phyloP scores from a whole-genome alignment of 2,888 invertebrate genomes.

The Drosophila macrospina region DNA sequence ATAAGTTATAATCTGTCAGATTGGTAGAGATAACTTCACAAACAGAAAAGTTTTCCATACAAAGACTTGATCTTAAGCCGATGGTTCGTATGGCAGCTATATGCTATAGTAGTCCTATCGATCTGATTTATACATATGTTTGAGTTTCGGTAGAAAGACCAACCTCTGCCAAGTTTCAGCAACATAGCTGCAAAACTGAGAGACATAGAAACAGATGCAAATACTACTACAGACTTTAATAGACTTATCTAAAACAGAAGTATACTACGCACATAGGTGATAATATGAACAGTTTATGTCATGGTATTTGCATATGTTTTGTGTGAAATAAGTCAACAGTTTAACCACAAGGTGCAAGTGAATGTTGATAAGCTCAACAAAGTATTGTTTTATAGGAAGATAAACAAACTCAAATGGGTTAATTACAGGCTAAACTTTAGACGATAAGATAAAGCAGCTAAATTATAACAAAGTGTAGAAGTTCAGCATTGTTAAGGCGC shows the following conservation, averaged over 20 bases:
- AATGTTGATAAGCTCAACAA: constrained; percentile 15
- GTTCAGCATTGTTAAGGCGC: not conserved
- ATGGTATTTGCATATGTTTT: not conserved
- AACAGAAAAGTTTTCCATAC: no score
- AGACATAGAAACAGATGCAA: no score
- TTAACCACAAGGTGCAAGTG: not conserved
- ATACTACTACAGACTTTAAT: no score
- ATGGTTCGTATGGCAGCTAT: no score
- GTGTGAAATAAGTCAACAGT: constrained; percentile 1
- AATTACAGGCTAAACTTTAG: not conserved
- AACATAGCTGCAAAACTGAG: no score
- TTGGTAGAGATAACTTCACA: no score
- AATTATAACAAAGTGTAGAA: not conserved
- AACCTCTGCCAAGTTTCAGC: no score
- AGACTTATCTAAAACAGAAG: not conserved
- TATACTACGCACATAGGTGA: not conserved
- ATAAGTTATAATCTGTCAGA: no score
- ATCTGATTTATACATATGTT: no score
- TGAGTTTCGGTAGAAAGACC: no score
- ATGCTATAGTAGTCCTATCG: no score
- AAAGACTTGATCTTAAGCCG: no score
- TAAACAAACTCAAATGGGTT: not conserved
- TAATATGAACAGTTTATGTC: not conserved
- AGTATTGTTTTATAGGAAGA: constrained; percentile 3
- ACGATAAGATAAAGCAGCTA: not conserved